Evolutionary conservation across 2,888 invertebrate genomes (phyloP).

Genomic region (Dichetophora obliterata): DNA sequence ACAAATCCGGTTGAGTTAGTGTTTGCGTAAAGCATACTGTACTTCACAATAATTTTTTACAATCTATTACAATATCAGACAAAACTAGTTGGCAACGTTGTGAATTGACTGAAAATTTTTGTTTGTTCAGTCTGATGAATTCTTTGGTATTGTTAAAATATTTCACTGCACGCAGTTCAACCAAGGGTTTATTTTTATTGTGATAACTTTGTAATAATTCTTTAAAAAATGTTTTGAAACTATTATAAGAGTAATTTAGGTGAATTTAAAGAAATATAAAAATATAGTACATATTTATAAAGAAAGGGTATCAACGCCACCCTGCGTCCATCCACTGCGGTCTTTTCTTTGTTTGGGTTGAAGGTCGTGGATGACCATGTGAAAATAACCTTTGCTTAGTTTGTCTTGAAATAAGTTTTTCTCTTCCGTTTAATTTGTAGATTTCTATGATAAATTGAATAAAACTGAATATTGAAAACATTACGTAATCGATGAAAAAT

Average conservation of each 20-base stretch:
- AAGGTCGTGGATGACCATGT: not conserved
- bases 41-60: not conserved
- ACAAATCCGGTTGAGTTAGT: too few relatives aligned
- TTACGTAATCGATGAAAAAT: not conserved
- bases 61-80: constrained; percentile 19
- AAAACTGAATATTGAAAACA: not conserved
- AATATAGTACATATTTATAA: not conserved
- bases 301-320: not conserved
- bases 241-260: constrained; percentile 9
- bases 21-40: constrained; percentile 5
- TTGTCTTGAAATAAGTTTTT: not conserved
- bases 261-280: not conserved
- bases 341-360: constrained; percentile 37
- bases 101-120: not conserved
- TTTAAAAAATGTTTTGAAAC: not conserved
- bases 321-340: not conserved
- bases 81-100: not conserved
- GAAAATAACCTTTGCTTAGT: not conserved
- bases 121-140: constrained; percentile 31
- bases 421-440: not conserved
- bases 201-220: not conserved
- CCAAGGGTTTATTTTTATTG: constrained; percentile 7
- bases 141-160: not conserved
- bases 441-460: not conserved
- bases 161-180: not conserved